phyloP scores from a whole-genome alignment of 2,888 invertebrate species.

The Ichneumoninae sp. region DNA sequence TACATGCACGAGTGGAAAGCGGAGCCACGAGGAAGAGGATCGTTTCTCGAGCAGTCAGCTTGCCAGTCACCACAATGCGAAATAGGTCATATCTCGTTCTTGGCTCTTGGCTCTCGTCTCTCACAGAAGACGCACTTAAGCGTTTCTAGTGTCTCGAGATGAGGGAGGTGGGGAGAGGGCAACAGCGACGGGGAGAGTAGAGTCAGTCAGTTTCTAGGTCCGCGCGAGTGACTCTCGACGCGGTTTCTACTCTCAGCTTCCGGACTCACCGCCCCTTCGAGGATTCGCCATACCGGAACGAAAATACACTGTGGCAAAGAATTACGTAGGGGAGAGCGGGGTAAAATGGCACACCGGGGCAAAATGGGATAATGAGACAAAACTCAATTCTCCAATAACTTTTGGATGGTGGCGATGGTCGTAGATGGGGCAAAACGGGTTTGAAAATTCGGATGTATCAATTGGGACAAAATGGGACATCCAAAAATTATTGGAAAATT shows the following conservation, averaged over 20 bases:
- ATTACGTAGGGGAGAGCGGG: background rate
- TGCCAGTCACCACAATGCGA: constrained; percentile 67
- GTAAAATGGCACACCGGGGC: too few relatives aligned
- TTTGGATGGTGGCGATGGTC: too few relatives aligned
- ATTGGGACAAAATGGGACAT: too few relatives aligned
- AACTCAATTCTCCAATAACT: too few relatives aligned
- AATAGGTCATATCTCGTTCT: constrained; percentile 75
- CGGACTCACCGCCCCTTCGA: background rate
- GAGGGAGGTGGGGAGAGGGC: constrained; percentile 20
- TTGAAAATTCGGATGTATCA: too few relatives aligned
- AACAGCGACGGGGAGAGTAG: constrained; percentile 55
- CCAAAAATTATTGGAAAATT: too few relatives aligned
- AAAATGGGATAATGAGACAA: too few relatives aligned
- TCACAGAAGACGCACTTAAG: constrained; percentile 63
- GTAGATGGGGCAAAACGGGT: too few relatives aligned
- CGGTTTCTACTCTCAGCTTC: constrained; percentile 49
- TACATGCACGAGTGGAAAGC: constrained; percentile 6
- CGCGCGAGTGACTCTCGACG: constrained; percentile 60
- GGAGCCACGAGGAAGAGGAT: constrained; percentile 17
- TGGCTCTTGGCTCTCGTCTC: constrained; percentile 43
- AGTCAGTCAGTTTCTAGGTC: constrained; percentile 57
- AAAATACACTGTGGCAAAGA: background rate
- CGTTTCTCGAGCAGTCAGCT: constrained; percentile 47
- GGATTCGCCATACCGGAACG: background rate
- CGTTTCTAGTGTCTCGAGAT: constrained; percentile 58